Conservation (phyloP, 2,797 vertebrate species). For the Podargus strigoides region DNA sequence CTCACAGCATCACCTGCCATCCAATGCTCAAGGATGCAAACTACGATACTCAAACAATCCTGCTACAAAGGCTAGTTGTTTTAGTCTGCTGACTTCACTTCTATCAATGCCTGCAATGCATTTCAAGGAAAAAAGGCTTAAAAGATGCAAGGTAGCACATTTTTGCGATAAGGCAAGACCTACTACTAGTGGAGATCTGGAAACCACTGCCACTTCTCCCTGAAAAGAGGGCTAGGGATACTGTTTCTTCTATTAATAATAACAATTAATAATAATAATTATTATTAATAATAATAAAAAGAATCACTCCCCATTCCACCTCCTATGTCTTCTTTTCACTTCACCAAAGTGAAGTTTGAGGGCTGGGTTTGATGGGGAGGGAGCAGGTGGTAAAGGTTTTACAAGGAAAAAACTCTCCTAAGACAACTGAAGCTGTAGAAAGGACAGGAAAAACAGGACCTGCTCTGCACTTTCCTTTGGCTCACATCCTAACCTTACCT, state of each 20-base stretch:
- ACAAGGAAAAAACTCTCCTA: background rate
- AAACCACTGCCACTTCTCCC: background rate
- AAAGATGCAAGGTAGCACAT: background rate
- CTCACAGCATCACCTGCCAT: background rate
- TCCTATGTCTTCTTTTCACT: background rate
- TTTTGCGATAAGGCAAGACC: background rate
- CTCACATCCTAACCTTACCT: background rate
- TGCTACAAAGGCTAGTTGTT: background rate
- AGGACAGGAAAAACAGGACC: background rate
- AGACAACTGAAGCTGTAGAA: background rate
- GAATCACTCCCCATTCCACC: background rate
- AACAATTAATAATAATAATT: conserved; percentile 21
- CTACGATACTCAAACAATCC: accelerated
- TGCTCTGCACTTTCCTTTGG: background rate
- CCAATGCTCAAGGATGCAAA: background rate
- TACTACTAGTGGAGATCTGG: background rate
- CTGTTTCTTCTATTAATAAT: background rate
- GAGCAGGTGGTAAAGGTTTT: background rate
- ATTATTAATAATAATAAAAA: conserved; percentile 42
- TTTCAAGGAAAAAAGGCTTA: background rate
- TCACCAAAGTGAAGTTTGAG: background rate
- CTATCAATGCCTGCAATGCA: background rate
- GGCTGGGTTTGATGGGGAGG: background rate
- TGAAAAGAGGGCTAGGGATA: background rate
- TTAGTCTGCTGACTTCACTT: background rate